Evolutionary conservation across 2,797 vertebrate species (phyloP), one percentile per base, ranked within the genome.

Genomic region (Bradypodion pumilum): DNA sequence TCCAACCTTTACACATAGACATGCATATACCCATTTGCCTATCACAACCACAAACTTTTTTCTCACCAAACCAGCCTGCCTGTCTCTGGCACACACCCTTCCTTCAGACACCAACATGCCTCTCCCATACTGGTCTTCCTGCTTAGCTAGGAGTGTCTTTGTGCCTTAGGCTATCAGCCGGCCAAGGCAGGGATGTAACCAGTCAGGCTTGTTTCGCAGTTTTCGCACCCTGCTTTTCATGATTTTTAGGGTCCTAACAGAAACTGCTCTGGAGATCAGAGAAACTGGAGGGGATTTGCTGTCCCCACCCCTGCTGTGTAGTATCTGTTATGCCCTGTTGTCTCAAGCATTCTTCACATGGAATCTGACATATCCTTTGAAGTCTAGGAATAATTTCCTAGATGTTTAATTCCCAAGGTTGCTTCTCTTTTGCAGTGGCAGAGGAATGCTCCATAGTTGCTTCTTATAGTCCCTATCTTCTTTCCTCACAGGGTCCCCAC

Each of bases 401-500:
- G 56, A 21, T 46, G 35, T 37, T 66, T 56, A 73, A 40, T 72
- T 59, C 32, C 76, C 44, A 29, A 72, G 12, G 27, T n/a, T 1
- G 9, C 8, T 8, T 42, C 23, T n/a, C 7, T 65, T 82, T 86
- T 37, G 37, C 2, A 19, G 12, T 49, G 23, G 49, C 19, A 56
- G 52, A 32, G n/a, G 42, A 56, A 70, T 40, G 42, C 21, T 75
- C 40, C 21, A 35, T 6, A 69, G 19, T 25, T 44, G 37, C 21
- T 25, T 78, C 65, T 77, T 52, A 81, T 40, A 72, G 49, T 42
- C 84, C n/a, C 56, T 83, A 25, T 76, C 84, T 82, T 70, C 60
- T 91, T 52, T 73, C 89, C 25, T 90, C 73, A 2, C 94, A 99
- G 98, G 63, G 97, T 99, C 62, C 98, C 98, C 62, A 98, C 98